Base-by-base conservation (phyloP, 2,888 invertebrate species). In the Campoletis raptor region DNA sequence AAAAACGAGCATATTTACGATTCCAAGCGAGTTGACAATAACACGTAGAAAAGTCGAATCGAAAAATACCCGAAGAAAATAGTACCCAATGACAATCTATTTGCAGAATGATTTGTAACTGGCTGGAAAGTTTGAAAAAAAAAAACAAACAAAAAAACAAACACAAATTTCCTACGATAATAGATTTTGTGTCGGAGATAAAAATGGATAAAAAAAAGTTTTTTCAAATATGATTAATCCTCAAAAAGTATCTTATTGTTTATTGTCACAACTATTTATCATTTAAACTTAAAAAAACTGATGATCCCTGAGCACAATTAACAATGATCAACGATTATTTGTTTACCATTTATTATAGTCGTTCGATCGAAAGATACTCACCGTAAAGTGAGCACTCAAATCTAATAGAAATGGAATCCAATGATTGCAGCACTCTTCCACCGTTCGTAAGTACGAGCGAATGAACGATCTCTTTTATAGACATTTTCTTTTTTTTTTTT, bases 1-100 rank as follows among this genome's bases (percentile, higher is more conserved):
- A 24, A 72, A 67, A n/a, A 37, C 67, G 61, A 77, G 24, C 21
- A 69, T 45, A 70, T 64, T 76, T 64, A 64, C 76, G 61, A 36
- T 76, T 40, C 24, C 67, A 18, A 66, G 42, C 67, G 66, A 66
- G 30, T 52, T 36, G 67, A 42, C 42, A 70, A 79, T 57, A 79
- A 69, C 67, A 79, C 69, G 30, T 36, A 21, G 57, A 69, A 57
- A 64, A 72, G 57, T 45, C 70, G 24, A 15, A n/a, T 67, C 36
- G 52, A 69, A 78, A 69, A 69, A 78, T 54, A 54, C 48, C 37
- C 52, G 36, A 18, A 40, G 36, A 54, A 78, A 69, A 76, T 36
- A 76, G 8, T 37, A 6, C 30, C 12, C 54, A 40, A 48, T 54
- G 73, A 73, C 12, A 73, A n/a, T 73, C 54, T 54, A 21, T 61